phyloP scores from a whole-genome alignment of 2,888 invertebrate genomes.

The Balanococcus diminutus region DNA sequence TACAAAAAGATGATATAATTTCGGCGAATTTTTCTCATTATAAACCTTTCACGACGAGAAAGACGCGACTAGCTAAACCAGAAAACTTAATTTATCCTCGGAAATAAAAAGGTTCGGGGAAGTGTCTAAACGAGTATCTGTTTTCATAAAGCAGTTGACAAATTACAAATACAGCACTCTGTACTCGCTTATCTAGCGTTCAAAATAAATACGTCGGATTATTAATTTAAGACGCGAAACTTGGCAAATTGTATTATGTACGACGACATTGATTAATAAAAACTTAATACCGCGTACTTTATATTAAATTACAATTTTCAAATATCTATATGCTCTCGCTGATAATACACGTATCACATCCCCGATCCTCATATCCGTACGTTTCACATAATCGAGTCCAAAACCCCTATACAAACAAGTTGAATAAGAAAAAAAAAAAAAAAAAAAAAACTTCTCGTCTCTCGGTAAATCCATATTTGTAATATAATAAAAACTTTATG shows the following conservation, averaged over 20 bases:
- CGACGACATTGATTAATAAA: not conserved
- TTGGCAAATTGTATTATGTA: not conserved
- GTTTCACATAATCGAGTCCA: not conserved
- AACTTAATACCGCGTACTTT: not conserved
- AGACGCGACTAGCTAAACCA: not conserved
- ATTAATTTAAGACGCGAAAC: slow-evolving; percentile 13
- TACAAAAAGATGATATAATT: not conserved
- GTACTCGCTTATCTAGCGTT: not conserved
- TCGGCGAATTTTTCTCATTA: not conserved
- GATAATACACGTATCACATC: not conserved
- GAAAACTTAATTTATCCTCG: not conserved
- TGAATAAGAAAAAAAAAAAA: not conserved
- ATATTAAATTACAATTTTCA: not conserved
- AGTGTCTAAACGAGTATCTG: not conserved
- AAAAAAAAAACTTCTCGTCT: not conserved
- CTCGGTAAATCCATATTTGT: slow-evolving; percentile 20
- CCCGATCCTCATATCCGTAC: too few species aligned
- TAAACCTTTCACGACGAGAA: not conserved
- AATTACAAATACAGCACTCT: not conserved
- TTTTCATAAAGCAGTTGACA: slow-evolving; percentile 16
- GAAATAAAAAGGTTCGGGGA: not conserved
- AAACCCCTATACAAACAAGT: not conserved
- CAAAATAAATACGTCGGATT: slow-evolving; percentile 8
- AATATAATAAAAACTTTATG: slow-evolving; percentile 25
- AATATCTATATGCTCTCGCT: not conserved